These are phyloP conservation scores for Centrocercus urophasianus DNA, from an alignment of 2,113 vertebrate genomes.

Conservation along the genomic window DNA sequence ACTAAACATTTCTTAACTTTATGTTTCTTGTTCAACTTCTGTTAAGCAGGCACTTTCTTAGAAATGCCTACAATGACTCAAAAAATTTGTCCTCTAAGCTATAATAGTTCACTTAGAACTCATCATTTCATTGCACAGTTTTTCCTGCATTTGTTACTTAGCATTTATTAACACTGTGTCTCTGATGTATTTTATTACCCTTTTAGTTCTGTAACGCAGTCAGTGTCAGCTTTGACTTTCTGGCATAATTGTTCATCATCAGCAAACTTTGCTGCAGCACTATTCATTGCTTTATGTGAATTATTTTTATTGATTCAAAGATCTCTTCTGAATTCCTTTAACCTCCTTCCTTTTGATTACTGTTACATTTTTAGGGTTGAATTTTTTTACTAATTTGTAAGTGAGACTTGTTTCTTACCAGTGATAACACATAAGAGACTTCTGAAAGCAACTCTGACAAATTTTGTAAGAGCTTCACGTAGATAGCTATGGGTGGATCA, in stretches of 20 bases:
- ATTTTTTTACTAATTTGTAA: neutral
- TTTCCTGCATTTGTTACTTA: neutral
- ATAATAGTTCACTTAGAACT: neutral
- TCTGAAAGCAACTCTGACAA: neutral
- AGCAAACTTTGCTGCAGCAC: neutral
- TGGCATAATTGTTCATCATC: neutral
- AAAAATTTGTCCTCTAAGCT: neutral
- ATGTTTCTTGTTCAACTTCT: neutral
- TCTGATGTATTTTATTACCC: neutral
- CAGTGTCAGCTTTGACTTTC: neutral
- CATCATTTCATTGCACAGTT: neutral
- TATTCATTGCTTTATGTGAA: neutral
- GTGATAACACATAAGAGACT: neutral
- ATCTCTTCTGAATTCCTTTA: neutral
- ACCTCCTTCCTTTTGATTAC: neutral
- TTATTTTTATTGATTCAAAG: neutral
- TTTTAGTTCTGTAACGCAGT: neutral
- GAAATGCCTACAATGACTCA: neutral
- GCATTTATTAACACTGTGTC: neutral
- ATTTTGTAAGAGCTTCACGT: neutral
- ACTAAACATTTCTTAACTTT: neutral
- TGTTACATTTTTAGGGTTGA: neutral
- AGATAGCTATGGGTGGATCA: neutral
- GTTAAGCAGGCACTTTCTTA: neutral
- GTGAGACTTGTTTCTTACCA: neutral